Evolutionary conservation across 1,140 invertebrate species (phyloP), one percentile per base, ranked within the genome.

Genomic region (Heterodera carotae): DNA sequence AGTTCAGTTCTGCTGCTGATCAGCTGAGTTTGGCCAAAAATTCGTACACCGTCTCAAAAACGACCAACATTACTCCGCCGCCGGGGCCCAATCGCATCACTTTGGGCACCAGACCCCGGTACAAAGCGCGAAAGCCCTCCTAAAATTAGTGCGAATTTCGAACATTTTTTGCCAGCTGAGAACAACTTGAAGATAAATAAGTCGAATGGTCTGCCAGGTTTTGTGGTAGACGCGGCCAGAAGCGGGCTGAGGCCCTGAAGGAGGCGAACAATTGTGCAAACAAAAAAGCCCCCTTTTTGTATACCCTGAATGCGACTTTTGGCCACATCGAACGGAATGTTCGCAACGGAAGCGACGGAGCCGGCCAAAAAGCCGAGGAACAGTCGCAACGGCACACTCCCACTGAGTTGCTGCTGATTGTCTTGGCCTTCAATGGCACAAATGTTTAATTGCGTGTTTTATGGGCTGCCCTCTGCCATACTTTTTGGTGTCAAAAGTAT

Each of bases 281-380:
- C 25, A 80, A 71, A 0, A n/a, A n/a, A n/a, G n/a, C n/a, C n/a
- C n/a, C n/a, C n/a, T n/a, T n/a, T n/a, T n/a, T 33, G 18, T 10
- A 15, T 31, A 71, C 80, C 89, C 81, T 96, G 95, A 81, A 97
- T 96, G 76, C 95, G 90, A 85, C 93, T 95, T 89, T 97, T 97
- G 10, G 94, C 95, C 6, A 97, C 95, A 88, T 97, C 95, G 89
- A 96, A 96, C 34, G 94, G 94, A 90, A 96, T 96, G 88, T 97
- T 97, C 31, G 94, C 89, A 84, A 92, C 92, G 1, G 93, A 95
- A 29, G 92, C 93, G 25, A 95, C 84, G 0, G 92, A 92, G 12
- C 94, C 94, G 29, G 94, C 93, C 29, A 90, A 89, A 84, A 97
- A 94, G 66, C 94, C 94, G 76, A 96, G 92, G 7, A 90, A 87